Percentiles rank a stretch among this genome's conserved stretches.
These are phyloP conservation scores for Mustelus asterias DNA, from an alignment of 2,113 vertebrate species.

Conservation along the genomic window DNA sequence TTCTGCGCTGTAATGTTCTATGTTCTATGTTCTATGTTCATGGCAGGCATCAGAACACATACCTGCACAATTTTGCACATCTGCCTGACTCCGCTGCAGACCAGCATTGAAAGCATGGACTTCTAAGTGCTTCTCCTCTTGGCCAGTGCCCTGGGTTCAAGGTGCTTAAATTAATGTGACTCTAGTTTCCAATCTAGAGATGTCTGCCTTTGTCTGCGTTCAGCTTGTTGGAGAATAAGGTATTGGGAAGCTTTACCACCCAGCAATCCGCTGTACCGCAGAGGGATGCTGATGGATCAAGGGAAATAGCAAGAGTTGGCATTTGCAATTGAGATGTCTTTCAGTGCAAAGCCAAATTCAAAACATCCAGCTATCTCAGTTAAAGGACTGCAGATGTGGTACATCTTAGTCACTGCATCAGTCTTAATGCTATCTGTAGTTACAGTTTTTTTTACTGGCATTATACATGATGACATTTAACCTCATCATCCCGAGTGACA, in stretches of 20 bases:
- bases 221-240: not conserved
- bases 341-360: not conserved
- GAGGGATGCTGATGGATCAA: not conserved
- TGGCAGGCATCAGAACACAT: too few relatives aligned
- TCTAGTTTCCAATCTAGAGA: not conserved
- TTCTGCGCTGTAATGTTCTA: too few relatives aligned
- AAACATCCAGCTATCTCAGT: not conserved
- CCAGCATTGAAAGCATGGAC: not conserved
- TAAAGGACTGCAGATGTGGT: not conserved
- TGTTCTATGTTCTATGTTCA: too few relatives aligned
- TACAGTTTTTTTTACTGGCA: not conserved
- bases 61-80: too few relatives aligned
- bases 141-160: not conserved
- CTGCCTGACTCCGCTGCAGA: not conserved
- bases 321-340: not conserved
- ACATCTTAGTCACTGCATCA: not conserved
- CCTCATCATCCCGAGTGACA: not conserved
- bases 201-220: not conserved
- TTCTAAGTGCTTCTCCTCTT: not conserved
- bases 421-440: not conserved
- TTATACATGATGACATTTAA: not conserved
- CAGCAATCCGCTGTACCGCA: not conserved
- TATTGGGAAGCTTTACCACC: not conserved
- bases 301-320: not conserved
- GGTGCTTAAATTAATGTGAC: not conserved